These are phyloP conservation scores for Apistogramma diplotaenia DNA, from an alignment of 2,113 vertebrate genomes.

Conservation along the genomic window DNA sequence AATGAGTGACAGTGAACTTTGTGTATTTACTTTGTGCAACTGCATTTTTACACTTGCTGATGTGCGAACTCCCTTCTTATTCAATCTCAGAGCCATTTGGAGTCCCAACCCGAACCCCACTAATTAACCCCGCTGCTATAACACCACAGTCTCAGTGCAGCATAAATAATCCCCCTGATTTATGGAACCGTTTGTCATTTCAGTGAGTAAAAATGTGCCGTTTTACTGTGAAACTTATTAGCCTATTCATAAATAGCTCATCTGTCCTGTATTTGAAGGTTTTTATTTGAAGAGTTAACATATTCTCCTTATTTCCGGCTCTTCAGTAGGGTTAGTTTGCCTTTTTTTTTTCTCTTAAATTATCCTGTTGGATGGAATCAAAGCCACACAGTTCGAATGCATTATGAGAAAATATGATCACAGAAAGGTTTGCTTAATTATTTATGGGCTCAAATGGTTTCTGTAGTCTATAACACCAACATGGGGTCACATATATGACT, in stretches of 20 bases:
- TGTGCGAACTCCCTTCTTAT: neutral
- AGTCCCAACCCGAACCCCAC: too few species aligned
- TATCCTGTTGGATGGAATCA: neutral
- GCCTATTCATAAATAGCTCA: neutral
- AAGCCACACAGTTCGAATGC: constrained; percentile 46
- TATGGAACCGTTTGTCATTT: rapidly evolving
- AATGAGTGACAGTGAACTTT: neutral
- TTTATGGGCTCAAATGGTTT: constrained; percentile 68
- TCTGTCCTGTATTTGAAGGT: neutral
- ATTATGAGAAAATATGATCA: constrained; percentile 45
- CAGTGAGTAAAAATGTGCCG: rapidly evolving
- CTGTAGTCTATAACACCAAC: constrained; percentile 33
- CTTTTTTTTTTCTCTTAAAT: rapidly evolving
- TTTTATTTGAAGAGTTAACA: neutral
- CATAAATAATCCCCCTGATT: neutral
- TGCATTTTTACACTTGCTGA: neutral
- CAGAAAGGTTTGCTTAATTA: constrained; percentile 65
- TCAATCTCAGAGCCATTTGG: neutral
- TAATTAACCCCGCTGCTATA: too few species aligned
- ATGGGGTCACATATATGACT: constrained; percentile 2
- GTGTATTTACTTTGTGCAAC: neutral
- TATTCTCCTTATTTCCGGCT: neutral
- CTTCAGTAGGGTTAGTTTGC: neutral
- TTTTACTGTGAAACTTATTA: neutral
- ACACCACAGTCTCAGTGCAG: neutral